Percentiles rank a stretch among this genome's conserved stretches.
phyloP scores from a whole-genome alignment of 2,113 vertebrate genomes.

The Neomonachus schauinslandi region DNA sequence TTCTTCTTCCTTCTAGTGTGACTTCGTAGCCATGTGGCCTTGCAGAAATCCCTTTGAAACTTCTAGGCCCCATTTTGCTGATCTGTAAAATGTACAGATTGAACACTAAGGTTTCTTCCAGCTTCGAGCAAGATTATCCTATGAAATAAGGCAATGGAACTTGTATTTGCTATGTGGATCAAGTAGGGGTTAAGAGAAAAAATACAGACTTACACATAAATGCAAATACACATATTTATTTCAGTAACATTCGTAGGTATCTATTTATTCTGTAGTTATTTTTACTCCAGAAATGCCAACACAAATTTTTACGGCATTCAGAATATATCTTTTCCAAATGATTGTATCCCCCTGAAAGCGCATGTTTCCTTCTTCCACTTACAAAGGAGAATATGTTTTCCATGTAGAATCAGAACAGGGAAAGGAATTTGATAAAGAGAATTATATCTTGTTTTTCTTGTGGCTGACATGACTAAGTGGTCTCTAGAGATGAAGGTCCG shows the following conservation, averaged over 20 bases:
- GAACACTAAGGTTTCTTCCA: background rate
- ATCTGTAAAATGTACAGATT: background rate
- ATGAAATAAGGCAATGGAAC: background rate
- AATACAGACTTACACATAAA: background rate
- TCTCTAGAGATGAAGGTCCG: background rate
- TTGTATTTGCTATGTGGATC: background rate
- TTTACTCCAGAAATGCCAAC: conserved; percentile 33
- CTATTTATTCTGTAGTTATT: background rate
- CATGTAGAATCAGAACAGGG: background rate
- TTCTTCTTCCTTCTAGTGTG: background rate
- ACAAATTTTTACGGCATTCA: background rate
- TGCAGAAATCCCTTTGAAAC: background rate
- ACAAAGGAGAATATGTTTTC: conserved; percentile 27
- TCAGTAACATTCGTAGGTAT: background rate
- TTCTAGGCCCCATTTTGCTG: background rate
- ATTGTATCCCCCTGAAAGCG: background rate
- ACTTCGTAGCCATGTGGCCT: background rate
- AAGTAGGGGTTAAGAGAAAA: background rate
- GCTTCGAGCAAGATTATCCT: background rate
- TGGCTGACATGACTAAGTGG: conserved; percentile 45
- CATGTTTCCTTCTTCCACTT: background rate
- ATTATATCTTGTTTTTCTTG: background rate
- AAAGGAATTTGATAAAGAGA: conserved; percentile 7
- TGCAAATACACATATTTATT: background rate
- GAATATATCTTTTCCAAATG: conserved; percentile 12